Evolutionary conservation across 2,888 invertebrate genomes (phyloP), one percentile per base, ranked within the genome.

Genomic region (Phengaris alcon): DNA sequence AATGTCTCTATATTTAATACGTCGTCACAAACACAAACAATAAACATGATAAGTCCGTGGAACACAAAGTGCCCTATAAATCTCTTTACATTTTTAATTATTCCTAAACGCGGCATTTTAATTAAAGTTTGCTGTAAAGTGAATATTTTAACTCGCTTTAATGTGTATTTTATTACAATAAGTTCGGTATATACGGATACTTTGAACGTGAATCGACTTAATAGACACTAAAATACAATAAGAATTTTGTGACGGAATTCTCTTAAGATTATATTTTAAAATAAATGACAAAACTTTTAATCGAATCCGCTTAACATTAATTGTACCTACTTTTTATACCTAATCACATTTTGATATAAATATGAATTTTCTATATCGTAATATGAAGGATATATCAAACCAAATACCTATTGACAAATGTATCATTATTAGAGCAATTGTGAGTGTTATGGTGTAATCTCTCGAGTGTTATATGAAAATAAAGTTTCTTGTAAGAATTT

Each of bases 61-160:
- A 72, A 54, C 54, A 13, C 54, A 52, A 52, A 54, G 35, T 51
- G 44, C 70, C 70, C 52, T 51, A 72, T 72, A 72, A 72, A 72
- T 72, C 52, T 54, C 52, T 3, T 54, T 72, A n/a, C 72, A 54
- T 72, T 72, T 72, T 72, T 72, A 72, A 72, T 72, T 72, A 72
- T 72, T 15, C 22, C 51, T 72, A 10, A 72, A 72, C 13, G 72
- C 12, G 54, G 72, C 22, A 54, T 72, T 72, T 54, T 54, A 72
- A 54, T 72, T 35, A 72, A 54, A 72, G 54, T 72, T 72, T 54
- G 72, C 52, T 52, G 12, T 72, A 52, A 54, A 54, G 54, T 72
- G 9, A 72, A 72, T 54, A 54, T 35, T 72, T 72, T 35, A 52
- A 72, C 15, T 22, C 12, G 52, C 48, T 54, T 72, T 72, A 54